phyloP scores from a whole-genome alignment of 1,140 invertebrate species.

The Ooceraea biroi region DNA sequence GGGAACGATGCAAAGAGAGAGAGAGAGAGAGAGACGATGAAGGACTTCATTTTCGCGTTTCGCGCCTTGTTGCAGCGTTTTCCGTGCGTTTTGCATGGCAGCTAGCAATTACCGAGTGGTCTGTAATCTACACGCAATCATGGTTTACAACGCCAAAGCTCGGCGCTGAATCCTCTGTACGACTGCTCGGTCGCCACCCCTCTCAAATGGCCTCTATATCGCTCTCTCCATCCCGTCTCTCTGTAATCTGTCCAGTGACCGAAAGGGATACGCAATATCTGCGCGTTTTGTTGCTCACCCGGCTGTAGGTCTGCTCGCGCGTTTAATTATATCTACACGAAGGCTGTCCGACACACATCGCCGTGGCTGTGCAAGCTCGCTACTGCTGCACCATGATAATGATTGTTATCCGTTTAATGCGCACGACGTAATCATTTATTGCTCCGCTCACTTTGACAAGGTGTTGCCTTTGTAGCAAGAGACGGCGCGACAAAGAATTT shows the following conservation, averaged over 20 bases:
- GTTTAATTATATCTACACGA: slow-evolving; percentile 71
- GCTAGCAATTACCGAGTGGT: slow-evolving; percentile 82
- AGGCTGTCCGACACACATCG: slow-evolving; percentile 49
- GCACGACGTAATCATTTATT: slow-evolving; percentile 18
- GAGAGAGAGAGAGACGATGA: slow-evolving; percentile 35
- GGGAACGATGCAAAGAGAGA: no score
- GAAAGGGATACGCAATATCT: slow-evolving; percentile 69
- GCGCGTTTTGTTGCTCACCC: slow-evolving; percentile 69
- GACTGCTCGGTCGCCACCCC: slow-evolving; percentile 19
- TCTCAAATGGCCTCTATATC: not conserved
- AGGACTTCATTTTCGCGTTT: slow-evolving; percentile 64
- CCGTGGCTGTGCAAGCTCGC: slow-evolving; percentile 13
- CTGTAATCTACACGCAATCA: slow-evolving; percentile 84
- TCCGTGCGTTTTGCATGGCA: slow-evolving; percentile 78
- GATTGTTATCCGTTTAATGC: slow-evolving; percentile 21
- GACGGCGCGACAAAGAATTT: not conserved
- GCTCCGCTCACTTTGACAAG: slow-evolving; percentile 9
- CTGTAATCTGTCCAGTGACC: slow-evolving; percentile 44
- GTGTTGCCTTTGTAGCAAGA: not conserved
- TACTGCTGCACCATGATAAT: slow-evolving; percentile 20
- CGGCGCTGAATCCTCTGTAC: slow-evolving; percentile 70
- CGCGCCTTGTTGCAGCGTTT: slow-evolving; percentile 73
- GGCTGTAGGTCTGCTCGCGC: slow-evolving; percentile 22
- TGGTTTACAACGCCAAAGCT: slow-evolving; percentile 76
- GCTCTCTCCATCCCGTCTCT: slow-evolving; percentile 28